Percentiles rank a stretch among this genome's conserved stretches.
Evolutionary conservation across 2,113 vertebrate genomes (phyloP).

Genomic region (Xiphorhynchus elegans): DNA sequence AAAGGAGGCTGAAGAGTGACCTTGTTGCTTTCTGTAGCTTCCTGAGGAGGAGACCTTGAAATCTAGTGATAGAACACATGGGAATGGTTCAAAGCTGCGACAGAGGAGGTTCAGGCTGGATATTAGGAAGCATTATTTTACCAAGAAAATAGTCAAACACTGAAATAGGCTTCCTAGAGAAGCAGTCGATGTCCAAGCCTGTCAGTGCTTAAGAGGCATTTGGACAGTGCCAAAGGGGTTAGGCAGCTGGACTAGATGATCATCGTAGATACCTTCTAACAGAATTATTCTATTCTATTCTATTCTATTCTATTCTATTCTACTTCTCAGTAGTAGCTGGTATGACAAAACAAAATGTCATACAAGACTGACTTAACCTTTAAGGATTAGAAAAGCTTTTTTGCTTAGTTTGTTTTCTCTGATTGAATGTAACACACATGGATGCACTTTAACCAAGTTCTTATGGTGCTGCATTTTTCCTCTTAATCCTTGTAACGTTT

Average conservation of each 20-base stretch:
- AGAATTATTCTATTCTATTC: neutral
- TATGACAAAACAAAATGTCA: neutral
- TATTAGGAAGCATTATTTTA: neutral
- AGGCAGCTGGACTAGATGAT: neutral
- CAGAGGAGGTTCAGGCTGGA: neutral
- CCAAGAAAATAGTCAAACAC: neutral
- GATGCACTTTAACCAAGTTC: neutral
- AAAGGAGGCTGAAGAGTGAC: neutral
- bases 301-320: neutral
- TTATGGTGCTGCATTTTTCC: neutral
- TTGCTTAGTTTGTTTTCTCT: neutral
- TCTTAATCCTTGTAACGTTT: neutral
- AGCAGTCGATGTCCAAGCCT: neutral
- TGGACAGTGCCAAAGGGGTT: neutral
- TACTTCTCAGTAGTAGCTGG: neutral
- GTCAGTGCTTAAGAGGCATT: neutral
- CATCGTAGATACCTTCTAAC: neutral
- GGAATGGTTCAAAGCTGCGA: neutral
- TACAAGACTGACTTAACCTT: neutral
- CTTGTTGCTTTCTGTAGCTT: neutral
- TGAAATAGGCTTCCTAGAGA: neutral
- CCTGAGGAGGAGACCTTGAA: neutral
- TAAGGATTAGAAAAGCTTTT: neutral
- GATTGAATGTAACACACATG: rapidly evolving
- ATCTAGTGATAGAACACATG: neutral